These are phyloP conservation scores for Eulemur coronatus DNA, from an alignment of 2,797 vertebrate genomes.

Conservation along the genomic window DNA sequence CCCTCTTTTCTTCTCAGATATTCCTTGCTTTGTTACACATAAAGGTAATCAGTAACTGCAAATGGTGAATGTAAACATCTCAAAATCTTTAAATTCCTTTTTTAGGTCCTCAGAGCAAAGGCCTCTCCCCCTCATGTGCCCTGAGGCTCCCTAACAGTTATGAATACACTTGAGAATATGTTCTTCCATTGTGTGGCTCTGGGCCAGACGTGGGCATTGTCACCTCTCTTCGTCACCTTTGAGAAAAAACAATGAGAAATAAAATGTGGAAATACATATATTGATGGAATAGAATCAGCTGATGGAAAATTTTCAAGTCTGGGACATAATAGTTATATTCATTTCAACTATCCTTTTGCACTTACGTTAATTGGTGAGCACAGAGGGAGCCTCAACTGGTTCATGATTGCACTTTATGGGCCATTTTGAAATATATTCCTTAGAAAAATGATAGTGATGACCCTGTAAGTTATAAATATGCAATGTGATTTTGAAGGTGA, in stretches of 20 bases:
- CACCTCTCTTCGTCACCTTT: neutral
- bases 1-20: neutral
- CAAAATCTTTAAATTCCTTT: slow-evolving; percentile 35
- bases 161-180: neutral
- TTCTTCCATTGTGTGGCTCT: neutral
- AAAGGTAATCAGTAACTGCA: neutral
- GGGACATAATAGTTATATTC: slow-evolving; percentile 14
- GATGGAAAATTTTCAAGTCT: neutral
- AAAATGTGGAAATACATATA: neutral
- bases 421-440: slow-evolving; percentile 48
- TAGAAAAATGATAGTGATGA: slow-evolving; percentile 47
- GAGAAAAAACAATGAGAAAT: slow-evolving; percentile 10
- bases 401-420: neutral
- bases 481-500: slow-evolving; percentile 57
- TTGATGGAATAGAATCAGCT: neutral
- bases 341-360: slow-evolving; percentile 14
- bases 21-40: slow-evolving; percentile 14
- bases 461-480: slow-evolving; percentile 33
- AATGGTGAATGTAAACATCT: neutral
- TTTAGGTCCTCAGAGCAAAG: slow-evolving; percentile 13
- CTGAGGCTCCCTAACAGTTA: neutral
- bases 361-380: slow-evolving; percentile 5
- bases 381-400: neutral
- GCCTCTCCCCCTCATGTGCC: neutral
- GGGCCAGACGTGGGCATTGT: neutral